phyloP scores from a whole-genome alignment of 2,797 vertebrate species.

The Pygocentrus nattereri region DNA sequence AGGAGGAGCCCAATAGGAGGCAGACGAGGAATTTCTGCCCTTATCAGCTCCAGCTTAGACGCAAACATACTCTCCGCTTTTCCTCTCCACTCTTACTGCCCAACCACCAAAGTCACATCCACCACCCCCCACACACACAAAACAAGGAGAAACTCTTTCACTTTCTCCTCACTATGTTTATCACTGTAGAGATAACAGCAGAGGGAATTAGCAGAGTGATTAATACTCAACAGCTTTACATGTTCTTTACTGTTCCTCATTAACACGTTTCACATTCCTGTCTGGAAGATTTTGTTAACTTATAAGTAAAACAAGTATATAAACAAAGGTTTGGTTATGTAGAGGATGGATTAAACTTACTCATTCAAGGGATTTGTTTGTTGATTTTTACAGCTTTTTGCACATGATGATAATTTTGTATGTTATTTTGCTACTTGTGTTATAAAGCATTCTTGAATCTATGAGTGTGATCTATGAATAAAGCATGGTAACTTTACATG shows the following conservation, averaged over 20 bases:
- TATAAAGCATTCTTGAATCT: no score
- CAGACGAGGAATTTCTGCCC: conserved; percentile 61
- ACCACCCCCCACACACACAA: background rate
- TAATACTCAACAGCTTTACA: conserved; percentile 27
- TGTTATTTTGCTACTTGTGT: no score
- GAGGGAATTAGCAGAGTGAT: conserved; percentile 21
- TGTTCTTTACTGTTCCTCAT: conserved; percentile 42
- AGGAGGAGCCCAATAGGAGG: conserved; percentile 60
- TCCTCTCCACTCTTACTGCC: conserved; percentile 1
- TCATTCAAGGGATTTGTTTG: no score
- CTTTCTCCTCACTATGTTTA: background rate
- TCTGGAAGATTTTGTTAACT: conserved; percentile 36
- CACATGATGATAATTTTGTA: no score
- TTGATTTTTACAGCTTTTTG: no score
- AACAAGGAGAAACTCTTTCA: conserved; percentile 19
- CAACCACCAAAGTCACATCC: conserved; percentile 2
- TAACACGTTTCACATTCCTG: conserved; percentile 28
- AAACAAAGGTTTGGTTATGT: background rate
- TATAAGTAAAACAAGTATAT: background rate
- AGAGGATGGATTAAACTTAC: no score
- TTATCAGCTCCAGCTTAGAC: conserved; percentile 49
- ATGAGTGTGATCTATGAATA: no score
- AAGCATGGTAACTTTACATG: no score
- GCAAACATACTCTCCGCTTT: conserved; percentile 14
- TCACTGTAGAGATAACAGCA: conserved; percentile 35